Percentiles rank a stretch among this genome's conserved stretches.
These are phyloP conservation scores for Spondyliosoma cantharus DNA, from an alignment of 2,797 vertebrate genomes.

Conservation along the genomic window DNA sequence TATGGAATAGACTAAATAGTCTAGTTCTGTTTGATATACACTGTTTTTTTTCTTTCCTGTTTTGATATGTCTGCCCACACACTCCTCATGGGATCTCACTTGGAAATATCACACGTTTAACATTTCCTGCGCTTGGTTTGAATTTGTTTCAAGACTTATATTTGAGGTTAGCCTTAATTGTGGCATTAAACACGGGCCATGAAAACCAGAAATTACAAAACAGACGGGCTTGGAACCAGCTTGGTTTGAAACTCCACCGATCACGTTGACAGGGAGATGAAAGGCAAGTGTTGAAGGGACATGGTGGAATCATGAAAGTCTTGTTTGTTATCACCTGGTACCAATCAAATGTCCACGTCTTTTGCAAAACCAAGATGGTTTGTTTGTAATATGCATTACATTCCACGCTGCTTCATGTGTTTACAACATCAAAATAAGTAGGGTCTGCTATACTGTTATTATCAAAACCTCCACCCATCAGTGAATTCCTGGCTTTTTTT, in stretches of 20 bases:
- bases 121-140: background rate
- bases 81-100: background rate
- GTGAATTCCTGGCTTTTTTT: slow-evolving; percentile 38
- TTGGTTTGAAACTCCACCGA: slow-evolving; percentile 23
- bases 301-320: background rate
- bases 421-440: slow-evolving; percentile 49
- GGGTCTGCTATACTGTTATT: slow-evolving; percentile 43
- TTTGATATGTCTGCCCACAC: slow-evolving; percentile 63
- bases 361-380: slow-evolving; percentile 48
- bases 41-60: slow-evolving; percentile 37
- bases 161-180: background rate
- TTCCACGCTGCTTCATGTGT: slow-evolving; percentile 52
- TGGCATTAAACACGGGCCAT: slow-evolving; percentile 10
- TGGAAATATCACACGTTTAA: slow-evolving; percentile 1
- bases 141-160: background rate
- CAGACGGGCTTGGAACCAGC: background rate
- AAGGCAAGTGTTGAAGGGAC: slow-evolving; percentile 18
- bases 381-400: slow-evolving; percentile 51
- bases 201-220: slow-evolving; percentile 36
- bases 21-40: slow-evolving; percentile 63
- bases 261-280: slow-evolving; percentile 30
- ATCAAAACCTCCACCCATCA: slow-evolving; percentile 45
- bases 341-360: slow-evolving; percentile 45
- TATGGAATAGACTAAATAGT: slow-evolving; percentile 76
- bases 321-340: slow-evolving; percentile 48